Conservation (phyloP, 1,140 invertebrate genomes). For the Chrysopa pallens region DNA sequence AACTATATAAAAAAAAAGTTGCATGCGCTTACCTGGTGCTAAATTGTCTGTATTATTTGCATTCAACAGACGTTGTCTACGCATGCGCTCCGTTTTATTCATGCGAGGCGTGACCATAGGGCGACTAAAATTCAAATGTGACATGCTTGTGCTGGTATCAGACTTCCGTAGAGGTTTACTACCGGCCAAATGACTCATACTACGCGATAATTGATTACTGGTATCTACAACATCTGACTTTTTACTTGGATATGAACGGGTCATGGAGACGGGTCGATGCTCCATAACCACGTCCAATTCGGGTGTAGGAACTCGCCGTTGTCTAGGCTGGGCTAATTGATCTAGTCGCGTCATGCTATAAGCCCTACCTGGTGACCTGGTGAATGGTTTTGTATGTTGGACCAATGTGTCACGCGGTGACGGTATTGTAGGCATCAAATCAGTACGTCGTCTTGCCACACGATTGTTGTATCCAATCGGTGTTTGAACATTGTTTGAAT, state of each 20-base stretch:
- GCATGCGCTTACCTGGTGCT: no score
- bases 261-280: conserved; percentile 22
- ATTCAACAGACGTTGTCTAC: conserved; percentile 15
- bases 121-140: conserved; percentile 19
- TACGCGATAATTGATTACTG: conserved; percentile 26
- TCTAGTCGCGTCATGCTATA: conserved; percentile 83
- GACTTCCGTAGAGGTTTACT: conserved; percentile 16
- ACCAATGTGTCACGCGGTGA: conserved; percentile 37
- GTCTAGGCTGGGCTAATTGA: conserved; percentile 56
- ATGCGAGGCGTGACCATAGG: conserved; percentile 24
- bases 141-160: conserved; percentile 22
- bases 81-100: conserved; percentile 32
- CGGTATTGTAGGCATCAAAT: conserved; percentile 76
- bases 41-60: no score
- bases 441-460: conserved; percentile 68
- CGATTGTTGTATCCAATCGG: conserved; percentile 1
- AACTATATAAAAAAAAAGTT: no score
- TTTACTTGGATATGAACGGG: conserved; percentile 11
- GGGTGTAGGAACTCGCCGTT: conserved; percentile 21
- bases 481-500: background rate
- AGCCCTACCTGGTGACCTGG: conserved; percentile 66
- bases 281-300: conserved; percentile 32
- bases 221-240: background rate
- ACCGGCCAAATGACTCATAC: conserved; percentile 44
- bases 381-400: conserved; percentile 31